Conservation (phyloP, 2,888 invertebrate genomes). For the Drosophila ezoana region DNA sequence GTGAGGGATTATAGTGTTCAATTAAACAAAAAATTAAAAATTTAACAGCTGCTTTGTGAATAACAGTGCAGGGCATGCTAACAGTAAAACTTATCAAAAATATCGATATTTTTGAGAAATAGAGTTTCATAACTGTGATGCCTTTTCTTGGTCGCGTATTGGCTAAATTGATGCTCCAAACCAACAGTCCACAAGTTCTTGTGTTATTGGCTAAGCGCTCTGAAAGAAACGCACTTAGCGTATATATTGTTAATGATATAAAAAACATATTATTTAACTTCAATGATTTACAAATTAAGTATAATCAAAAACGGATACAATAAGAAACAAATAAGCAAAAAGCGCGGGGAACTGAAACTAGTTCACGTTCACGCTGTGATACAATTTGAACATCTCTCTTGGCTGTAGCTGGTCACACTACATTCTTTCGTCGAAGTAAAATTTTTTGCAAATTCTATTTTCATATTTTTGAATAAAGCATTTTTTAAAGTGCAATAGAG, state of each 20-base stretch:
- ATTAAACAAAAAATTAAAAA: neutral
- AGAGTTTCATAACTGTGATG: neutral
- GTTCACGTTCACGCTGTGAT: constrained; percentile 5
- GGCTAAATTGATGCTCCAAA: neutral
- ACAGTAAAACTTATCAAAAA: neutral
- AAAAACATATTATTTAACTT: too few species aligned
- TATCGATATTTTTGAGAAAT: constrained; percentile 3
- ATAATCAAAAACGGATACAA: neutral
- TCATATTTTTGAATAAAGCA: constrained; percentile 52
- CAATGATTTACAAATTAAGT: too few species aligned
- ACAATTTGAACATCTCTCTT: constrained; percentile 22
- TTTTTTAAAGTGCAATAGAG: constrained; percentile 30
- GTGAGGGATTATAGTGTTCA: neutral
- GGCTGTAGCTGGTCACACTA: constrained; percentile 53
- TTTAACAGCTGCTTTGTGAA: neutral
- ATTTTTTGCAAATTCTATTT: constrained; percentile 70
- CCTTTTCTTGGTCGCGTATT: neutral
- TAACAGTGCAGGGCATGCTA: neutral
- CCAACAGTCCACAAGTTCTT: neutral
- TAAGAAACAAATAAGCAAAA: neutral
- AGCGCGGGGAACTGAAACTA: neutral
- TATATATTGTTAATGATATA: too few species aligned
- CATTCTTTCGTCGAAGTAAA: constrained; percentile 25
- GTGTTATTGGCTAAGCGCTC: too few species aligned
- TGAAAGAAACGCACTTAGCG: too few species aligned